Percentiles rank a stretch among this genome's conserved stretches.
Evolutionary conservation across 1,140 invertebrate genomes (phyloP).

Genomic region (Drosophila ogumai): DNA sequence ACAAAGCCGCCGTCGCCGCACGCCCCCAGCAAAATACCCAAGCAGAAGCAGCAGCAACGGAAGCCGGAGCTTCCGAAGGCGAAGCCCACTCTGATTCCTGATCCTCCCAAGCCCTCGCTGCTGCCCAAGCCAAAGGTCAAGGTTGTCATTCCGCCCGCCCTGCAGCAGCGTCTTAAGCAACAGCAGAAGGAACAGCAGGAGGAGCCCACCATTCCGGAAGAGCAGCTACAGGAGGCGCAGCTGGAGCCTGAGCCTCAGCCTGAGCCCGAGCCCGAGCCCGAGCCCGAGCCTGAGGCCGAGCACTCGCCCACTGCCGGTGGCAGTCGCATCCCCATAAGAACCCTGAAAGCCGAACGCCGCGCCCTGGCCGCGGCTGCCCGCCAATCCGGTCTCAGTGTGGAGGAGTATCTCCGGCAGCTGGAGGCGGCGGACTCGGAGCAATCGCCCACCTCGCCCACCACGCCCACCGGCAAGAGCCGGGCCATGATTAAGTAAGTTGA

Average conservation of each 20-base stretch:
- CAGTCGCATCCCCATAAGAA: slow-evolving; percentile 83
- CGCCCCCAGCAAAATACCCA: slow-evolving; percentile 72
- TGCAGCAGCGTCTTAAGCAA: slow-evolving; percentile 69
- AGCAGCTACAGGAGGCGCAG: slow-evolving; percentile 18
- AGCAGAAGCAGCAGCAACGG: slow-evolving; percentile 39
- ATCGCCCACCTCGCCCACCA: slow-evolving; percentile 22
- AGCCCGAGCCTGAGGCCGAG: neutral
- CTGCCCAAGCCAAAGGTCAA: slow-evolving; percentile 84
- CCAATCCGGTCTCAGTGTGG: slow-evolving; percentile 63
- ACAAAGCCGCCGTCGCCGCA: slow-evolving; percentile 39
- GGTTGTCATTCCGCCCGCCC: slow-evolving; percentile 79
- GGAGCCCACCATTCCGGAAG: slow-evolving; percentile 57
- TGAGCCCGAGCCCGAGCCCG: neutral
- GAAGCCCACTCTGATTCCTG: slow-evolving; percentile 26
- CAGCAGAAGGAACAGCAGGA: slow-evolving; percentile 61
- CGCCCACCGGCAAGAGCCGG: slow-evolving; percentile 89
- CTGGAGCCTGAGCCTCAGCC: neutral
- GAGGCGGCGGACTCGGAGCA: slow-evolving; percentile 34
- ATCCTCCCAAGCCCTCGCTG: slow-evolving; percentile 76
- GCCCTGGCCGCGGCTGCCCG: slow-evolving; percentile 68
- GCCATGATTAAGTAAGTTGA: slow-evolving; percentile 86
- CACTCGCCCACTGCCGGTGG: slow-evolving; percentile 47
- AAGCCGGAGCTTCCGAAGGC: slow-evolving; percentile 16
- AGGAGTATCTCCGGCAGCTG: slow-evolving; percentile 59
- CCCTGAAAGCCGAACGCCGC: slow-evolving; percentile 80